Conservation (phyloP, 2,888 invertebrate species). For the Artemia sinica region DNA sequence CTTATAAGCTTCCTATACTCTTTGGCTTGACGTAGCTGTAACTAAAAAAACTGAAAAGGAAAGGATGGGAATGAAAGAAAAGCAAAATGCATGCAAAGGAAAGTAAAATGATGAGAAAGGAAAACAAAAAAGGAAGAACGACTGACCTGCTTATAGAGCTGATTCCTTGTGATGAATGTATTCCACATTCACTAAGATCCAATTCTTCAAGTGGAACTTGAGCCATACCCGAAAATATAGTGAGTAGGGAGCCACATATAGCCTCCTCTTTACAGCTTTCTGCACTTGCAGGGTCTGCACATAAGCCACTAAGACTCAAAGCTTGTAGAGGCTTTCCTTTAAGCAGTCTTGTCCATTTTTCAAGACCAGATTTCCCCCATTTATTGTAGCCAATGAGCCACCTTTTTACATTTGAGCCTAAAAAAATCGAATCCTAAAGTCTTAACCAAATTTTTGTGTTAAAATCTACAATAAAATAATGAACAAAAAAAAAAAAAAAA, state of each 20-base stretch:
- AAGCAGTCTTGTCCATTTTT: not conserved
- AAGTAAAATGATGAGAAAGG: no score
- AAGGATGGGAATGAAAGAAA: no score
- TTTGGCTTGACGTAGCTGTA: no score
- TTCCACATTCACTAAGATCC: conserved; percentile 8
- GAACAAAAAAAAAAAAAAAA: no score
- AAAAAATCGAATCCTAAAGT: not conserved
- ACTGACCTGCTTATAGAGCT: not conserved
- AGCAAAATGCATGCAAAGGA: no score
- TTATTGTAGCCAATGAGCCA: conserved; percentile 6
- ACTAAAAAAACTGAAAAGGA: no score
- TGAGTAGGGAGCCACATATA: not conserved
- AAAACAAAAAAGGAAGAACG: not conserved
- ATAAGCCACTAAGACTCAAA: not conserved
- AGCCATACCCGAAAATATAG: not conserved
- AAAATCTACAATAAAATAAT: no score
- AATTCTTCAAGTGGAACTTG: conserved; percentile 10
- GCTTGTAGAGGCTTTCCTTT: conserved; percentile 11
- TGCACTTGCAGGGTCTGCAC: not conserved
- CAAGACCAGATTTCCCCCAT: conserved; percentile 5
- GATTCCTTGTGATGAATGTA: not conserved
- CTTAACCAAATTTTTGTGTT: no score
- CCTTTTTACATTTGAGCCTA: not conserved
- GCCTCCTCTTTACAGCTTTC: not conserved
- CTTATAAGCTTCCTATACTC: no score